Evolutionary conservation across 1,140 invertebrate genomes (phyloP), one percentile per base, ranked within the genome.

Genomic region (Pachypeltis micranthus): DNA sequence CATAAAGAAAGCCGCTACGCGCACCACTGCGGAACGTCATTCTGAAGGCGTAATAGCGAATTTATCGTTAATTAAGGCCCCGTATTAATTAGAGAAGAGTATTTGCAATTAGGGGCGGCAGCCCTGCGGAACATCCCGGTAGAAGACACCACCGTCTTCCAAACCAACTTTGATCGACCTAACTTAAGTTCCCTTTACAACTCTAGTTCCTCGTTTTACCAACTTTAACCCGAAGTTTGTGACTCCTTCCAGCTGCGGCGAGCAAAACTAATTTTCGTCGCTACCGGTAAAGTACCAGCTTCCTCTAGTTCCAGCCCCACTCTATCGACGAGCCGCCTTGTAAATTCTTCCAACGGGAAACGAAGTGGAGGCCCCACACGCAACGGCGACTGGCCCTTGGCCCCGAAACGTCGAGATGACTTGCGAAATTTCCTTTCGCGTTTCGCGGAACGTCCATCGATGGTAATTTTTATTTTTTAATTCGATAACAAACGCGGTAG

Each of bases 61-160:
- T 61, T 61, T 61, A 61, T 61, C 39, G 59, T 61, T 61, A 61
- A 61, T 61, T 61, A 61, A 51, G 59, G 4, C 31, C 34, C n/a
- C 44, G 31, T 61, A 61, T 61, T 61, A 61, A 61, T 61, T 61
- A 60, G 59, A n/a, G 31, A 2, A 39, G 59, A 34, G 28, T 60
- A 25, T 29, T 60, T 23, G 57, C 27, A 31, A 28, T 59, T 51
- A 51, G 47, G 47, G 21, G 47, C 47, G 21, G 47, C 47, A 51
- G 21, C 47, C 47, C 21, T 10, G 47, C 47, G 47, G 47, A 51
- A 51, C 47, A 21, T 21, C 12, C 12, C 12, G 47, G 23, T 4
- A 21, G 23, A 39, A 21, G 47, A 4, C 23, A 10, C 47, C 7
- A 51, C 12, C 47, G 34, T n/a, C 34, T 39, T 39, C 34, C 34